Conservation (phyloP, 2,888 invertebrate genomes). For the Drosophila ezoana region DNA sequence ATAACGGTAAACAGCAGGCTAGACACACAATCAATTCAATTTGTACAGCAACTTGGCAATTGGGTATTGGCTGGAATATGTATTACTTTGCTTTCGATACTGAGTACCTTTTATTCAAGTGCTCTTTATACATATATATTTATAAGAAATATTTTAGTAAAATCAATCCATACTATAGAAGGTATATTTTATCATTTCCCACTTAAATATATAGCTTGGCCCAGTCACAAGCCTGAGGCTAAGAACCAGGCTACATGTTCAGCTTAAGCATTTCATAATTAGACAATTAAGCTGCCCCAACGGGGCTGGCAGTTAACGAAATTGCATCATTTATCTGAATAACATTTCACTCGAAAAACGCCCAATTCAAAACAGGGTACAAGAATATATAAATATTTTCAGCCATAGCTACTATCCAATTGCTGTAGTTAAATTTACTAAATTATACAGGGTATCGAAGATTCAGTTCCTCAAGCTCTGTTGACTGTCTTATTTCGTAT, state of each 20-base stretch:
- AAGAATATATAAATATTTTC: not conserved
- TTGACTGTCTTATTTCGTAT: slow-evolving; percentile 42
- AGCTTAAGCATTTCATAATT: slow-evolving; percentile 41
- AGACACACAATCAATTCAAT: not conserved
- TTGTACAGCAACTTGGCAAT: not conserved
- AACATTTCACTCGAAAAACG: too few species aligned
- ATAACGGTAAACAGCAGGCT: slow-evolving; percentile 14
- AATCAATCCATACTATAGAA: too few species aligned
- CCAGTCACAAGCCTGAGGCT: slow-evolving; percentile 6
- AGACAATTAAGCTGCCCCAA: slow-evolving; percentile 53
- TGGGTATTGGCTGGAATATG: not conserved
- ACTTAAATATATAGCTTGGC: not conserved
- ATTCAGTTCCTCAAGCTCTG: not conserved
- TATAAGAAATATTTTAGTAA: too few species aligned
- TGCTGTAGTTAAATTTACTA: not conserved
- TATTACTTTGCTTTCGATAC: too few species aligned
- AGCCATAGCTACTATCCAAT: too few species aligned
- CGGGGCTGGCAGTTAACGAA: slow-evolving; percentile 26
- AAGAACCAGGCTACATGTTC: slow-evolving; percentile 29
- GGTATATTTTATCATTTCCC: too few species aligned
- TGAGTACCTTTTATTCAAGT: too few species aligned
- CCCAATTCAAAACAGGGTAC: not conserved
- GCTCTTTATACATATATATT: too few species aligned
- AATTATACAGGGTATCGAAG: slow-evolving; percentile 17
- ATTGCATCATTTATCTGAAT: slow-evolving; percentile 75